A percentile compares a stretch with the other conserved stretches of the same genome.
Evolutionary conservation across 2,113 vertebrate species (phyloP).

Genomic region (Dolichallabes microphthalmus): DNA sequence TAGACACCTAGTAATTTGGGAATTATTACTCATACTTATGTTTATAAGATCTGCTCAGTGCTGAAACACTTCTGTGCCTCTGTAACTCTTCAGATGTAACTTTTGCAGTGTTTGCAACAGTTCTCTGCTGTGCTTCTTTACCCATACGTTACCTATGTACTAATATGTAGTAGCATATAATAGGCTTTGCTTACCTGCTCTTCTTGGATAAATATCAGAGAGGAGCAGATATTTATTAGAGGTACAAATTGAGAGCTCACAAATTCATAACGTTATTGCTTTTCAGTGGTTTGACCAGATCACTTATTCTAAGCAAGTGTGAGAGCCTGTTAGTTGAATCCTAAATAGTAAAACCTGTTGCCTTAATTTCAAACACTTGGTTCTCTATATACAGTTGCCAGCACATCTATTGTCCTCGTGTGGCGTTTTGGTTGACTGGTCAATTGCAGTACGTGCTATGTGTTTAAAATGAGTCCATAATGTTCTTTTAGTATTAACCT

Average conservation of each 20-base stretch:
- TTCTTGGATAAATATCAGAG: neutral
- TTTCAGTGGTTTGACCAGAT: neutral
- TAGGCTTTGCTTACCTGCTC: too few relatives aligned
- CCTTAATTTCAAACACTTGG: neutral
- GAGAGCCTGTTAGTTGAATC: neutral
- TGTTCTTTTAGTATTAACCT: neutral
- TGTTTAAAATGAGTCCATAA: neutral
- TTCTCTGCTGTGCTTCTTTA: slow-evolving; percentile 1
- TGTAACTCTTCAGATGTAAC: neutral
- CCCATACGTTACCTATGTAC: neutral
- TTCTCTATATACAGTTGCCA: neutral
- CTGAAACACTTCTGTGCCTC: neutral
- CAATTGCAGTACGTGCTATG: neutral
- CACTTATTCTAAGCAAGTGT: neutral
- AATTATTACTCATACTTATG: neutral
- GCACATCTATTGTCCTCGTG: neutral
- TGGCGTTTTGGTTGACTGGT: neutral
- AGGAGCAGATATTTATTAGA: neutral
- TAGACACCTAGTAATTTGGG: neutral
- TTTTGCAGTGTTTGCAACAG: neutral
- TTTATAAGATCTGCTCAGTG: slow-evolving; percentile 2
- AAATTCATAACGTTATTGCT: neutral
- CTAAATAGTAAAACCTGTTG: neutral
- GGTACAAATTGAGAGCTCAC: neutral
- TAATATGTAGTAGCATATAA: neutral